Base-by-base conservation (phyloP, 2,888 invertebrate species). In the Noctua janthina region DNA sequence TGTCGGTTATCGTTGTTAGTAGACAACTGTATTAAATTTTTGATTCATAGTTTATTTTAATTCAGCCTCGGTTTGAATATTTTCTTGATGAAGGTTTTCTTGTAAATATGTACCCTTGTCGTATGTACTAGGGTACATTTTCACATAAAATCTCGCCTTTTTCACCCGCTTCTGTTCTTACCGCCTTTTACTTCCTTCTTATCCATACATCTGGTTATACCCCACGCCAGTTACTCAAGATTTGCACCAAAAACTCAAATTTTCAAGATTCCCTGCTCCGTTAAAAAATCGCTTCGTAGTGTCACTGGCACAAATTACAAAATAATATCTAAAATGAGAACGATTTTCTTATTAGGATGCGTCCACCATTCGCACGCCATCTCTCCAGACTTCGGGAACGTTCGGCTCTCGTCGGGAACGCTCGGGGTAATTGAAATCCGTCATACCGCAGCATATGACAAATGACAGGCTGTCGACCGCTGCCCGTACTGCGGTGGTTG, bases 381-480 rank as follows among this genome's bases (percentile, higher is more conserved):
- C 80, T 68, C 20, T 20, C 73, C 72, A 64, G 51, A 39, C 77
- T 66, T 74, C 80, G 79, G 67, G 68, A 54, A n/a, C 20, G 71
- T 67, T 82, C 81, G 82, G 69, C 83, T 84, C 89, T 79, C 78
- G 49, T 85, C 88, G 84, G 66, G 43, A 39, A 59, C 5, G 46
- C n/a, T 75, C 87, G 76, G 88, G 88, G 91, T 95, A 95, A 95
- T 95, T 94, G 95, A 93, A 95, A 94, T 94, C 93, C 91, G 94
- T 94, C 94, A 93, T 92, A 91, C 90, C 91, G 89, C 91, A 79
- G 88, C 91, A 85, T 91, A 91, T 94, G 95, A 95, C 94, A 94
- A 94, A 95, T 93, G 94, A 94, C 92, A 89, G 88, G 88, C 84
- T 84, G 82, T 76, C 81, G 84, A 77, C 85, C 75, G 83, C 88